Percentiles rank a stretch among this genome's conserved stretches.
Evolutionary conservation across 2,113 vertebrate species (phyloP).

Genomic region (Xenopus borealis): DNA sequence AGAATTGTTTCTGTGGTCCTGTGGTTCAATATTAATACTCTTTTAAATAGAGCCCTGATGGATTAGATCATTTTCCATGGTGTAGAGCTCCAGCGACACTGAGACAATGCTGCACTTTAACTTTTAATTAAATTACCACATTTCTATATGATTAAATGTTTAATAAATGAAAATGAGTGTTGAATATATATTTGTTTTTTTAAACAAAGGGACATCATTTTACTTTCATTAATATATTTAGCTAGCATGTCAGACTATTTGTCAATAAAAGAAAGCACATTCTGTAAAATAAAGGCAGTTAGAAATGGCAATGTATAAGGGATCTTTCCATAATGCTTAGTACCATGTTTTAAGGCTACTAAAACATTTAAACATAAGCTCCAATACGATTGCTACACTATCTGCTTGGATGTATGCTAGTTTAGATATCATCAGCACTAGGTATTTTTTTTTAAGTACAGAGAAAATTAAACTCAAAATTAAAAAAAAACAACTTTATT

Average conservation of each 20-base stretch:
- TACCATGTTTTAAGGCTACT: too few relatives aligned
- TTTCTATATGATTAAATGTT: slow-evolving; percentile 68
- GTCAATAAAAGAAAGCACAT: too few relatives aligned
- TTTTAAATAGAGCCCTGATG: slow-evolving; percentile 65
- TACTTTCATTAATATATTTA: slow-evolving; percentile 57
- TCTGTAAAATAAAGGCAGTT: too few relatives aligned
- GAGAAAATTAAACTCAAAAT: too few relatives aligned
- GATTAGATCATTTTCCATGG: slow-evolving; percentile 64
- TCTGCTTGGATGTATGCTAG: too few relatives aligned
- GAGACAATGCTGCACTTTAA: slow-evolving; percentile 61
- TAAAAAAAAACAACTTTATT: too few relatives aligned
- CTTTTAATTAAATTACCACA: slow-evolving; percentile 69
- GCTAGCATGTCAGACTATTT: slow-evolving; percentile 47
- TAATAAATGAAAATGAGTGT: slow-evolving; percentile 65
- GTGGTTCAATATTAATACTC: slow-evolving; percentile 63
- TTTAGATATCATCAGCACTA: too few relatives aligned
- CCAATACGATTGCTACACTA: too few relatives aligned
- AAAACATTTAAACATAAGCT: too few relatives aligned
- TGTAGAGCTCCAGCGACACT: slow-evolving; percentile 52
- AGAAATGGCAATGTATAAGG: too few relatives aligned
- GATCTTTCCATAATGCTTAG: too few relatives aligned
- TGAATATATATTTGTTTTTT: slow-evolving; percentile 51
- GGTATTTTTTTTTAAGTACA: too few relatives aligned
- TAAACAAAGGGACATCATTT: slow-evolving; percentile 52
- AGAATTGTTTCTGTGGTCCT: slow-evolving; percentile 51